Percentiles rank a stretch among this genome's conserved stretches.
These are phyloP conservation scores for Gorsachius goisagi DNA, from an alignment of 2,113 vertebrate genomes.

Conservation along the genomic window DNA sequence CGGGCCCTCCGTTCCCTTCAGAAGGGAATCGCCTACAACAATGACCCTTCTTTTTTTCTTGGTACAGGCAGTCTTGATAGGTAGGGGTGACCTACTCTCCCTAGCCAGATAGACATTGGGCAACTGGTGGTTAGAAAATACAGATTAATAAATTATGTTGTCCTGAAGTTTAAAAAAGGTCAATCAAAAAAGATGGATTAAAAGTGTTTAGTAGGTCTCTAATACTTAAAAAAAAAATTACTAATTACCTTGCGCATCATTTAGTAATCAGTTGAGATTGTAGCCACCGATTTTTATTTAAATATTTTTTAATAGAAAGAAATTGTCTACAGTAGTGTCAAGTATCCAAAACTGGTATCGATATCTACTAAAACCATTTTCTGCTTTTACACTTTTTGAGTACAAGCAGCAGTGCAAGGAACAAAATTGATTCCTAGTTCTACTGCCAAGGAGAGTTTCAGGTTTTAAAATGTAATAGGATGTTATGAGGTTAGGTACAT, in stretches of 20 bases:
- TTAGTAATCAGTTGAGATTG: not conserved
- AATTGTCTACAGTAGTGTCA: too few species aligned
- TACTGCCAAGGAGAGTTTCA: not conserved
- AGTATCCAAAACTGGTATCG: not conserved
- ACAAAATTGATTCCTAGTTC: not conserved
- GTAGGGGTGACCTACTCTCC: too few species aligned
- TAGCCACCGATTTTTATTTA: not conserved
- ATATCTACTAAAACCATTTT: not conserved
- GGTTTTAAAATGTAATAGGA: not conserved
- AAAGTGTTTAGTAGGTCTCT: not conserved
- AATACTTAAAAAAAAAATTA: not conserved
- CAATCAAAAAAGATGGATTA: not conserved
- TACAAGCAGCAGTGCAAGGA: not conserved
- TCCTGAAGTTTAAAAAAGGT: not conserved
- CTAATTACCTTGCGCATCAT: not conserved
- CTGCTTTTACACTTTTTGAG: not conserved
- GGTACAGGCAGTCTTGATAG: too few species aligned
- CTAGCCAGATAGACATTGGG: not conserved
- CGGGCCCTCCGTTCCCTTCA: too few species aligned
- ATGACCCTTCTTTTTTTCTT: too few species aligned
- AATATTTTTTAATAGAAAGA: not conserved
- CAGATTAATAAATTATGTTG: not conserved
- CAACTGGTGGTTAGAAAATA: not conserved
- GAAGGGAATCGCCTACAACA: too few species aligned
- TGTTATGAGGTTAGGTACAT: not conserved